Evolutionary conservation across 2,797 vertebrate species (phyloP), one percentile per base, ranked within the genome.

Genomic region (Anabas testudineus): DNA sequence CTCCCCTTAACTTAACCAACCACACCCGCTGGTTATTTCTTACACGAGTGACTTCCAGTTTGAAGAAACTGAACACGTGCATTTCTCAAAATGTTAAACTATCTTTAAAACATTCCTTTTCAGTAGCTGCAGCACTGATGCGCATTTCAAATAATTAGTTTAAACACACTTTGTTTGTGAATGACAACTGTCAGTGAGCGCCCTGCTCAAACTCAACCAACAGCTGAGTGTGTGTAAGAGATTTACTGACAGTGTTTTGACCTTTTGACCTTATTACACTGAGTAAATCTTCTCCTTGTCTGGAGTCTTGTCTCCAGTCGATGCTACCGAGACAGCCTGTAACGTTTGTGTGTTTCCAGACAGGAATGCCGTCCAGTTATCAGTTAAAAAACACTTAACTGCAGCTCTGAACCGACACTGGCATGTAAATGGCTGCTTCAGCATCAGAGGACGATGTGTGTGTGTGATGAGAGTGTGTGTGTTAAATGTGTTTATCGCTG

Each of bases 301-400:
- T 75, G 73, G 63, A 18, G 42, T 10, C 12, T 36, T 7, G 34
- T 36, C 34, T 36, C 3, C 18, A 82, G 46, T 42, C 49, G 45
- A 77, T 60, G 16, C 28, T 37, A 3, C n/a, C 3, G 28, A 67
- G 64, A 74, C 69, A 77, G 32, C 7, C 5, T 36, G 13, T 18
- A 37, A 48, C 22, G 32, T 56, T 46, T 39, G 49, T 39, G 51
- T 51, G 57, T 51, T 18, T 36, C 1, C 46, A 62, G 60, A 71
- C 74, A 74, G 71, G 84, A 90, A 90, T 87, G 86, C 10, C 32
- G 6, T 55, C 18, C 60, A 64, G 54, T 79, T 90, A 90, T 90
- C 89, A 85, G 77, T 42, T 43, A n/a, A 71, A n/a, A 75, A 76
- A 78, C 84, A 70, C 84, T 85, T 82, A 72, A 10, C 78, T 47